Conservation (phyloP, 2,888 invertebrate species). For the Lottia scabra region DNA sequence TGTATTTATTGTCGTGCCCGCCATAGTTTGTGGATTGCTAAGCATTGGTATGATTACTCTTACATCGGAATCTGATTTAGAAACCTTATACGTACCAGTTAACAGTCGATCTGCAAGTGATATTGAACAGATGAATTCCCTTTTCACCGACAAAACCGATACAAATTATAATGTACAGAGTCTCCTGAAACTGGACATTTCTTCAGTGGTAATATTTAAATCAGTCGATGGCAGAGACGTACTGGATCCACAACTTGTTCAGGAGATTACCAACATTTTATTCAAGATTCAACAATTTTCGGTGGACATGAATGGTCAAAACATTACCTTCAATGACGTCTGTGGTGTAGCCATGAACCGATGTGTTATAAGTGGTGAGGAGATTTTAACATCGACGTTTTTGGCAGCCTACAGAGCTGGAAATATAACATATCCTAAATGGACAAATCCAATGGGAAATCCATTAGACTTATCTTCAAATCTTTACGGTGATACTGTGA, state of each 20-base stretch:
- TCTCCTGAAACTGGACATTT: slow-evolving; percentile 12
- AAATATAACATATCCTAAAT: slow-evolving; percentile 27
- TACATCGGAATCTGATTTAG: slow-evolving; percentile 36
- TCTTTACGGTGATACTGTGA: slow-evolving; percentile 5
- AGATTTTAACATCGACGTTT: slow-evolving; percentile 7
- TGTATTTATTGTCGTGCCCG: slow-evolving; percentile 29
- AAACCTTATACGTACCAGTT: slow-evolving; percentile 37
- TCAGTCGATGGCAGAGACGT: slow-evolving; percentile 9
- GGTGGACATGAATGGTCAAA: background rate
- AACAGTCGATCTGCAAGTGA: slow-evolving; percentile 37
- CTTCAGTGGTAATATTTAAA: slow-evolving; percentile 11
- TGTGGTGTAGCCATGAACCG: slow-evolving; percentile 15
- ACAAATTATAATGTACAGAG: slow-evolving; percentile 24
- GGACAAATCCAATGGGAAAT: slow-evolving; percentile 12
- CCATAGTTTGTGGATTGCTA: slow-evolving; percentile 32
- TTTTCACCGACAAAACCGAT: slow-evolving; percentile 27
- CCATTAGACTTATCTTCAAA: slow-evolving; percentile 7
- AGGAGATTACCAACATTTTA: slow-evolving; percentile 15
- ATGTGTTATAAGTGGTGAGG: slow-evolving; percentile 15
- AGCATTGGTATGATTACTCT: slow-evolving; percentile 29
- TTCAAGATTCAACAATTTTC: background rate
- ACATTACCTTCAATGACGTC: slow-evolving; percentile 16
- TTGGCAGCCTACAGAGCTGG: background rate
- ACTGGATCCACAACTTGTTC: slow-evolving; percentile 1
- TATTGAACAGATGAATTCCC: slow-evolving; percentile 18